Conservation (phyloP, 1,140 invertebrate genomes). For the Pseudobourletiella spinata region DNA sequence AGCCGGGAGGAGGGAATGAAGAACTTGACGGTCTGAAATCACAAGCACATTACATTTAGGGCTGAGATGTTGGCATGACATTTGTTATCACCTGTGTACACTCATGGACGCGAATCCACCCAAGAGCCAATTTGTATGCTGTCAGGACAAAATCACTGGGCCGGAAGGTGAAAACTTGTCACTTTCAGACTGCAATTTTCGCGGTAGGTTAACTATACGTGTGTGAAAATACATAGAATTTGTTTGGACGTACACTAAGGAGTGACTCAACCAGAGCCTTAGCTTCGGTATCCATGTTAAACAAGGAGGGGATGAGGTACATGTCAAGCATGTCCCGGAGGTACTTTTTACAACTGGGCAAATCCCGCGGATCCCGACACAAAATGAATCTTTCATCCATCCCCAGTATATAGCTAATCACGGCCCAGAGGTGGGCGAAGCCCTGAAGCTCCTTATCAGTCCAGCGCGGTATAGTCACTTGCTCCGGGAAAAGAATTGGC, state of each 20-base stretch:
- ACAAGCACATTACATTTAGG: no score
- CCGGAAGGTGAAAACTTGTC: neutral
- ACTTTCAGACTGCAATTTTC: neutral
- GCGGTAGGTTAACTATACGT: neutral
- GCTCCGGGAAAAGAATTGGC: slow-evolving; percentile 38
- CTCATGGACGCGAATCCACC: no score
- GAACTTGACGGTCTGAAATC: neutral
- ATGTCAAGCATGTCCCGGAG: neutral
- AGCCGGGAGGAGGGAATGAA: neutral
- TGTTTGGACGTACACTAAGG: neutral
- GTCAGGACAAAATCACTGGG: neutral
- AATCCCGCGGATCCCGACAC: neutral
- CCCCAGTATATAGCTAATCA: slow-evolving; percentile 41
- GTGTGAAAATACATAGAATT: neutral
- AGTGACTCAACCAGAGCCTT: neutral
- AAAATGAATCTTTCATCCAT: slow-evolving; percentile 40
- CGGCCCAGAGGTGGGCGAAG: slow-evolving; percentile 43
- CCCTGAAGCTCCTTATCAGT: slow-evolving; percentile 39
- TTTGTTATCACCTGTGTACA: no score
- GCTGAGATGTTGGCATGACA: no score
- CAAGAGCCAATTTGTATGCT: no score
- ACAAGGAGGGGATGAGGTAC: neutral
- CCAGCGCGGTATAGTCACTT: slow-evolving; percentile 36
- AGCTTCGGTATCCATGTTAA: neutral
- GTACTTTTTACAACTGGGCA: neutral